Evolutionary conservation across 2,797 vertebrate genomes (phyloP), one percentile per base, ranked within the genome.

Genomic region (Huso huso): DNA sequence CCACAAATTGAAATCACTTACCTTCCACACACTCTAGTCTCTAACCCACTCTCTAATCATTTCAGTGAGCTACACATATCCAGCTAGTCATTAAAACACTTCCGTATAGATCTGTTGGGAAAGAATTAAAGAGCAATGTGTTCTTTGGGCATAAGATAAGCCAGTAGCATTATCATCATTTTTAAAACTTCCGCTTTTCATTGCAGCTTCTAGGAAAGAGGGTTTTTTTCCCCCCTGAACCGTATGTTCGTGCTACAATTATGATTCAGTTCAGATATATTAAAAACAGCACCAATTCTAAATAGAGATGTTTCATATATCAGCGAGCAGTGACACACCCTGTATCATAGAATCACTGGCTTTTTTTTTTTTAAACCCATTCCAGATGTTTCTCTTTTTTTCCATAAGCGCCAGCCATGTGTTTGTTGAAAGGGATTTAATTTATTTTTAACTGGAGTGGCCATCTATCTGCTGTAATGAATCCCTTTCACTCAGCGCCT

Each of bases 201-300:
- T 73, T 79, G 67, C 73, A 77, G 74, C 74, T 80, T 66, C 7
- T 65, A 72, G 73, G 81, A 82, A 76, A 69, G 81, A 83, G n/a
- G n/a, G 12, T 84, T 64, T 77, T 79, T 68, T 81, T 85, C 87
- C 84, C 84, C 82, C 4, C 3, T 71, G 72, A 65, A 70, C 9
- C 37, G 37, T 37, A 82, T 80, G 78, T 77, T 76, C 78, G 72
- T 74, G 74, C 83, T 77, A 76, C 75, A 15, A 67, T 7, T 51
- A 48, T 67, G 77, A 76, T 78, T 76, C 75, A 68, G 63, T 72
- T 61, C 63, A 64, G 48, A 68, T 70, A 76, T 74, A 78, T 81
- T 79, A 74, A 79, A 84, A 86, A 79, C 79, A 85, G 77, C 69
- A 70, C 70, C 50, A 68, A 37, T 37, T 37, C 37, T 37, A 66